phyloP scores from a whole-genome alignment of 2,888 invertebrate genomes.

The Phasia obesa region DNA sequence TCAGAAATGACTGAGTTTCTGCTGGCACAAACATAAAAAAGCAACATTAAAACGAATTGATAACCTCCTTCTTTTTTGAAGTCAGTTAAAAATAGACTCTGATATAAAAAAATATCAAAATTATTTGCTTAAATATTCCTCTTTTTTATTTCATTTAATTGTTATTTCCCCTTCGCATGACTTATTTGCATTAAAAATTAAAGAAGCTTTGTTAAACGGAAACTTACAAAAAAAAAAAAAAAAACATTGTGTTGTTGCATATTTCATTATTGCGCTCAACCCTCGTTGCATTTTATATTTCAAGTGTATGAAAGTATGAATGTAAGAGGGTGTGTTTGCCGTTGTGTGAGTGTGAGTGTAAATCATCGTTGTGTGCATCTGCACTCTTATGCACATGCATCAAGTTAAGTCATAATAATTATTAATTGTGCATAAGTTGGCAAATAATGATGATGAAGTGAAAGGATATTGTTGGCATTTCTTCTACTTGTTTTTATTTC shows the following conservation, averaged over 20 bases:
- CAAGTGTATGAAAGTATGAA: conserved; percentile 6
- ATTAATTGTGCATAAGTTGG: conserved; percentile 76
- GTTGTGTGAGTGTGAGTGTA: neutral
- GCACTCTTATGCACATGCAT: conserved; percentile 59
- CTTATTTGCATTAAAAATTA: no score
- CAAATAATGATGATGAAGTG: conserved; percentile 77
- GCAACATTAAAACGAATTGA: no score
- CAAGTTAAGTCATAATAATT: conserved; percentile 73
- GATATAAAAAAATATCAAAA: no score
- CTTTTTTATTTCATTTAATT: no score
- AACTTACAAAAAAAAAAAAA: neutral
- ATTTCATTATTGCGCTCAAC: conserved; percentile 10
- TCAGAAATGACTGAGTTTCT: no score
- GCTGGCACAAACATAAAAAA: no score
- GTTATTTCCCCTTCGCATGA: no score
- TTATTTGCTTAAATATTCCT: no score
- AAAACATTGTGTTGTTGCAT: neutral
- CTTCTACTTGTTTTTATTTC: conserved; percentile 55
- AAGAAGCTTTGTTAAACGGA: neutral
- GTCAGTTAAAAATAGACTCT: no score
- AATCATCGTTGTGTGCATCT: neutral
- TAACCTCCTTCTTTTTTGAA: no score
- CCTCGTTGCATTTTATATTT: neutral
- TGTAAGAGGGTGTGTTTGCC: neutral
- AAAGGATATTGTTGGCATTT: conserved; percentile 70